Percentiles rank a stretch among this genome's conserved stretches.
Evolutionary conservation across 2,888 invertebrate species (phyloP).

Genomic region (Oscheius onirici): DNA sequence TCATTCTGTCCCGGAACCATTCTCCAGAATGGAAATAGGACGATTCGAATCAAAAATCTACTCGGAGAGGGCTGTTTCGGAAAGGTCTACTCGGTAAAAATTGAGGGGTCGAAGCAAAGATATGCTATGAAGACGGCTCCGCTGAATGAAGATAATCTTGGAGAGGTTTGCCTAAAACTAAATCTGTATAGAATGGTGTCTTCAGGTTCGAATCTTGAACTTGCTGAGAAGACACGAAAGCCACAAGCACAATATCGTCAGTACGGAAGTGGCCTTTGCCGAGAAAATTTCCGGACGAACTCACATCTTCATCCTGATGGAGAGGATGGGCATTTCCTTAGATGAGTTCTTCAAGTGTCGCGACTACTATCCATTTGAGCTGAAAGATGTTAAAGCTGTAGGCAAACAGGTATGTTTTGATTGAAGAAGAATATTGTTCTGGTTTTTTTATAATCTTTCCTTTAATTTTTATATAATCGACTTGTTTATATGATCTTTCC

Average conservation of each 20-base stretch:
- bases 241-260: background rate
- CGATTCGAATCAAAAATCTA: background rate
- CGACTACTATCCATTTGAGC: background rate
- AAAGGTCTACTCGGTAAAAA: background rate
- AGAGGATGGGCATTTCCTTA: slow-evolving; percentile 1
- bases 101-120: background rate
- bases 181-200: background rate
- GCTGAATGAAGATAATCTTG: background rate
- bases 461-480: no score
- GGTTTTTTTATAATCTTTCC: no score
- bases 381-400: background rate
- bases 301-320: slow-evolving; percentile 7
- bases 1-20: no score
- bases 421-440: no score
- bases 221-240: background rate
- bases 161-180: background rate
- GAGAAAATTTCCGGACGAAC: background rate
- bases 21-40: background rate
- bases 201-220: background rate
- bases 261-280: background rate
- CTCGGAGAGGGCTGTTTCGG: background rate
- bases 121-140: slow-evolving; percentile 1
- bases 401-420: background rate
- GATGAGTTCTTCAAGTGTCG: background rate
- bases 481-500: no score